phyloP scores from a whole-genome alignment of 2,113 vertebrate species.

The Reinhardtius hippoglossoides region DNA sequence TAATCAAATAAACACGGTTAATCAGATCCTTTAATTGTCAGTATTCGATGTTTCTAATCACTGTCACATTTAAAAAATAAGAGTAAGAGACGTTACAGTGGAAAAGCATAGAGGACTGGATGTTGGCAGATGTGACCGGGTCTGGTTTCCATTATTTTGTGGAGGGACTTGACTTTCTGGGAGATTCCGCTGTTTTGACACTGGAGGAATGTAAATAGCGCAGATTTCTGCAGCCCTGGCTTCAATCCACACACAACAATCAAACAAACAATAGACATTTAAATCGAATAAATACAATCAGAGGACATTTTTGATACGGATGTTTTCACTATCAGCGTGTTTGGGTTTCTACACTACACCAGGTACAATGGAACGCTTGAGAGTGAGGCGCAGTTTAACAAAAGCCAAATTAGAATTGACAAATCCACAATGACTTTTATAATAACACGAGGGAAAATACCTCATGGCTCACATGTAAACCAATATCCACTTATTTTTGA shows the following conservation, averaged over 20 bases:
- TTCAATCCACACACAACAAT: constrained; percentile 55
- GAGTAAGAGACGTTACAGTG: constrained; percentile 5
- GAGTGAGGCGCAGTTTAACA: neutral
- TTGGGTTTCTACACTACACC: neutral
- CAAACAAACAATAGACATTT: constrained; percentile 46
- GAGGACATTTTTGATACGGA: constrained; percentile 20
- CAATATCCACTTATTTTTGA: constrained; percentile 17
- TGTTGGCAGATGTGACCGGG: constrained; percentile 30
- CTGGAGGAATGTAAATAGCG: constrained; percentile 73
- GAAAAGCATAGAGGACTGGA: constrained; percentile 12
- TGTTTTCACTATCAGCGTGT: constrained; percentile 14
- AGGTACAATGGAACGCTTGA: constrained; percentile 9
- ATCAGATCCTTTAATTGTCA: constrained; percentile 1
- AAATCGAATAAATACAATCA: constrained; percentile 28
- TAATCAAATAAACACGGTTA: constrained; percentile 3
- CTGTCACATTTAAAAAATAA: constrained; percentile 25
- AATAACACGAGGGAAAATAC: constrained; percentile 7
- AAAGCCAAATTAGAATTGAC: constrained; percentile 4
- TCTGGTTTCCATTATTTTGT: constrained; percentile 75
- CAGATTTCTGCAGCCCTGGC: constrained; percentile 64
- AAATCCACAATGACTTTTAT: constrained; percentile 10
- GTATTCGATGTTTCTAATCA: constrained; percentile 25
- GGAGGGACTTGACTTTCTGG: constrained; percentile 63
- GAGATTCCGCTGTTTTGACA: constrained; percentile 76
- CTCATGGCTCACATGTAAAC: constrained; percentile 20